These are phyloP conservation scores for Heterotilapia buettikoferi DNA, from an alignment of 2,113 vertebrate genomes.

Conservation along the genomic window DNA sequence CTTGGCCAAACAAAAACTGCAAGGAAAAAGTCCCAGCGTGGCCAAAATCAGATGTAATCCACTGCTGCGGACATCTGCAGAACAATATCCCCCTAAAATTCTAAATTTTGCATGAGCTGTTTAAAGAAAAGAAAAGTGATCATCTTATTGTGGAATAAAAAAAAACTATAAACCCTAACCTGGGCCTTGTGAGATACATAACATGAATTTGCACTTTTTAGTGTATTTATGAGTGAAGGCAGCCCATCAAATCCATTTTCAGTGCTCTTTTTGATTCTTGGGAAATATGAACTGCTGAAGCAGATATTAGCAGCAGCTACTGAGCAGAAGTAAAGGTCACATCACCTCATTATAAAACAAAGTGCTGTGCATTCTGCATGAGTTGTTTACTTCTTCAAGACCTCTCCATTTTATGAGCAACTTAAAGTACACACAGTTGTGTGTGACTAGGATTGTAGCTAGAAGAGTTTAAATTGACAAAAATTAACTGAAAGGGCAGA, in stretches of 20 bases:
- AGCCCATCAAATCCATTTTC: background rate
- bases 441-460: background rate
- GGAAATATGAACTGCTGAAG: background rate
- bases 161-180: background rate
- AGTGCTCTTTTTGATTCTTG: background rate
- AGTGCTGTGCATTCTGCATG: background rate
- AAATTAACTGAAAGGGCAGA: background rate
- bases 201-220: background rate
- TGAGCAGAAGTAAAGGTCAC: background rate
- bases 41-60: background rate
- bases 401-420: background rate
- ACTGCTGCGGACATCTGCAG: background rate
- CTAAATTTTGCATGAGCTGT: background rate
- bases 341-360: background rate
- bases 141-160: background rate
- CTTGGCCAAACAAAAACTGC: background rate
- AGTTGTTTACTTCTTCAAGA: background rate
- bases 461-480: background rate
- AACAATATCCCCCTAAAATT: background rate
- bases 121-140: background rate
- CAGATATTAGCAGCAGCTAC: constrained; percentile 16
- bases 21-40: background rate
- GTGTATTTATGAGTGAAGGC: background rate
- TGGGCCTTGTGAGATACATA: background rate
- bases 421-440: background rate